phyloP scores from a whole-genome alignment of 1,140 invertebrate species.

The Penaeus chinensis region DNA sequence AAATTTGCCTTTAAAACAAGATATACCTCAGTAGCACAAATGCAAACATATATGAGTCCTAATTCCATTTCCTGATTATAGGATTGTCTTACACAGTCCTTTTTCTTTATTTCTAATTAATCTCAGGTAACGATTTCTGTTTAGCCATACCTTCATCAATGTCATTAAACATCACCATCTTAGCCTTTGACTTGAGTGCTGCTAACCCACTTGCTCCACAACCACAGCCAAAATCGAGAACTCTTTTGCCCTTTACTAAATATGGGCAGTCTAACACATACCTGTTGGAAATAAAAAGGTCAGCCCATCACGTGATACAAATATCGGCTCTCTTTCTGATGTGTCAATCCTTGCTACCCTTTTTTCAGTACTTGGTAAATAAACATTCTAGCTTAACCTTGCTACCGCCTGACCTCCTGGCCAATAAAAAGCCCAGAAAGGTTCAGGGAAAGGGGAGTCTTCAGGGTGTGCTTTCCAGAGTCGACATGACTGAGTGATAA shows the following conservation, averaged over 20 bases:
- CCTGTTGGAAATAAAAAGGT: constrained; percentile 10
- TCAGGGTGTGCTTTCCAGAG: constrained; percentile 46
- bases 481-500: constrained; percentile 49
- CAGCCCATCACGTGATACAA: neutral
- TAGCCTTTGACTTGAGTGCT: constrained; percentile 32
- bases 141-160: constrained; percentile 48
- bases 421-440: constrained; percentile 62
- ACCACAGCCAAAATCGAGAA: constrained; percentile 58
- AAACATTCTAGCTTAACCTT: constrained; percentile 26
- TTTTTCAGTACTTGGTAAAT: neutral
- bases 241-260: constrained; percentile 26
- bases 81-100: too few species aligned
- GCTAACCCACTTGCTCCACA: constrained; percentile 56
- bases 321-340: neutral
- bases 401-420: constrained; percentile 58
- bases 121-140: too few species aligned
- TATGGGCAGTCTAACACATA: constrained; percentile 36
- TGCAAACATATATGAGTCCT: too few species aligned
- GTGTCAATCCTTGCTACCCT: neutral
- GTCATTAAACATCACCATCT: constrained; percentile 55
- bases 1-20: too few species aligned
- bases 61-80: too few species aligned
- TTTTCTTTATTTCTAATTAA: too few species aligned
- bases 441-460: constrained; percentile 51
- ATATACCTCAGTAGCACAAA: too few species aligned